Percentiles rank a stretch among this genome's conserved stretches.
These are phyloP conservation scores for Ostrea denselamellosa DNA, from an alignment of 1,140 invertebrate genomes.

Conservation along the genomic window DNA sequence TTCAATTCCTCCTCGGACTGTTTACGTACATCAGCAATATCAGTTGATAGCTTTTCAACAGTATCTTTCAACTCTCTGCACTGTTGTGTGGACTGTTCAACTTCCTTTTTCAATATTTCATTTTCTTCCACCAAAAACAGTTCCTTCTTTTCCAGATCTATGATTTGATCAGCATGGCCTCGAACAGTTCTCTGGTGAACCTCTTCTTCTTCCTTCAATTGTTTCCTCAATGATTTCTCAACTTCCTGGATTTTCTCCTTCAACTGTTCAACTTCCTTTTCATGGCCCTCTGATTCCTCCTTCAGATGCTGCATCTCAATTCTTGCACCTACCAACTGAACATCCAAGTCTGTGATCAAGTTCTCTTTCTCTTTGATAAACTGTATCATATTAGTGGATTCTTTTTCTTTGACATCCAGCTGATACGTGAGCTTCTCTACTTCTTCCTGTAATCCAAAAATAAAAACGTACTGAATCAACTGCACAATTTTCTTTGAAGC, in stretches of 20 bases:
- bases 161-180: slow-evolving; percentile 52
- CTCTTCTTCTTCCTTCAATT: slow-evolving; percentile 46
- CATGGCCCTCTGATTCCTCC: background rate
- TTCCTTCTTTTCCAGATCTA: slow-evolving; percentile 46
- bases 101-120: slow-evolving; percentile 22
- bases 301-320: slow-evolving; percentile 46
- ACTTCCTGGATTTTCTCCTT: slow-evolving; percentile 45
- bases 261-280: background rate
- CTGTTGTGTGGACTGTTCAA: slow-evolving; percentile 20
- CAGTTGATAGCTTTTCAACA: slow-evolving; percentile 43
- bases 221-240: slow-evolving; percentile 44
- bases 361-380: slow-evolving; percentile 52
- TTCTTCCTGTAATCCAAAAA: slow-evolving; percentile 50
- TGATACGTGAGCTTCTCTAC: slow-evolving; percentile 52
- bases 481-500: too few relatives aligned
- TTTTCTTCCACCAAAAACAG: slow-evolving; percentile 47
- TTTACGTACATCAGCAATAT: slow-evolving; percentile 9
- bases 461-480: background rate
- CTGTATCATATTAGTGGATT: slow-evolving; percentile 40
- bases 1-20: slow-evolving; percentile 33
- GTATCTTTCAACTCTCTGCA: slow-evolving; percentile 36
- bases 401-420: slow-evolving; percentile 35
- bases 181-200: slow-evolving; percentile 8
- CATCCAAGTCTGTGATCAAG: slow-evolving; percentile 52
- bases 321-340: slow-evolving; percentile 50